Evolutionary conservation across 2,888 invertebrate species (phyloP).

Genomic region (Latrodectus hesperus): DNA sequence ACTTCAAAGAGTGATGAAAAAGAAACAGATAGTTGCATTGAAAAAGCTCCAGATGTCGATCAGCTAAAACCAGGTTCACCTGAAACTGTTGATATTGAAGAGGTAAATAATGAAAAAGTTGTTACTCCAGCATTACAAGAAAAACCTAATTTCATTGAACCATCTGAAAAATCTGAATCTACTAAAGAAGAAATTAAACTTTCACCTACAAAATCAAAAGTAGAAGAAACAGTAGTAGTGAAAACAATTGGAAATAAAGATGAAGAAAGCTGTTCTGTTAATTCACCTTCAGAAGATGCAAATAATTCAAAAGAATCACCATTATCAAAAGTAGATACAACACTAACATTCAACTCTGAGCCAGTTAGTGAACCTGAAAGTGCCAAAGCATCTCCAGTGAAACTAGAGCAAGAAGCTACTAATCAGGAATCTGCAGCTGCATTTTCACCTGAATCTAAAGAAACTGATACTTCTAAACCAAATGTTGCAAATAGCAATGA

Average conservation of each 20-base stretch:
- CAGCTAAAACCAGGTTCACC: background rate
- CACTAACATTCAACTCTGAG: background rate
- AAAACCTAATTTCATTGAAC: background rate
- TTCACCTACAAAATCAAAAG: background rate
- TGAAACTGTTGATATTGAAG: background rate
- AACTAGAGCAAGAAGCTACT: background rate
- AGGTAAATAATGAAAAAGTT: background rate
- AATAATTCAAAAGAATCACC: background rate
- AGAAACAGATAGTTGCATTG: no score
- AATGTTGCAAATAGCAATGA: conserved; percentile 10
- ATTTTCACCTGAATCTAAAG: background rate
- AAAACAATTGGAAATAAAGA: background rate
- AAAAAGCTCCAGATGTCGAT: no score
- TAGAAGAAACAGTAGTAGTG: background rate
- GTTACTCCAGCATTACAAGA: background rate
- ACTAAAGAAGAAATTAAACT: background rate
- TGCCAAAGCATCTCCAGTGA: background rate
- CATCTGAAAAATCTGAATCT: background rate
- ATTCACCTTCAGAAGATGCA: background rate
- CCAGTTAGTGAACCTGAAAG: background rate
- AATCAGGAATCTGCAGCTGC: background rate
- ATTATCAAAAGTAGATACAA: no score
- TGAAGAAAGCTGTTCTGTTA: background rate
- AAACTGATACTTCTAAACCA: background rate
- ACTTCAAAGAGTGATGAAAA: no score